phyloP scores from a whole-genome alignment of 23 tunicate genomes.

The Clavelina lepadiformis region DNA sequence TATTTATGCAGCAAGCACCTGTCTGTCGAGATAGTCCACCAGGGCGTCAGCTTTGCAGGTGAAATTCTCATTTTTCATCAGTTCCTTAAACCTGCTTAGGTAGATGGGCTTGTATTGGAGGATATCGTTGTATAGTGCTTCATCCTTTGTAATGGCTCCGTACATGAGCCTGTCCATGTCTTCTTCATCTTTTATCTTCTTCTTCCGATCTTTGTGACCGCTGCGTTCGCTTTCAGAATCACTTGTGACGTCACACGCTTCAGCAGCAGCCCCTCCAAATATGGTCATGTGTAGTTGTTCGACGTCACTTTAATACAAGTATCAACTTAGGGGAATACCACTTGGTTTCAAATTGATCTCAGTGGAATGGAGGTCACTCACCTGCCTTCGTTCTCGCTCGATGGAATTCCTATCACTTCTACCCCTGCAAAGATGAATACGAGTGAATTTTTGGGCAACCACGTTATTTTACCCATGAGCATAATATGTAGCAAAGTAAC shows the following conservation, averaged over 20 bases:
- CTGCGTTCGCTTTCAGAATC: too few species aligned
- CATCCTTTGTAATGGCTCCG: background rate
- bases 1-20: too few species aligned
- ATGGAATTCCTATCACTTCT: conserved; percentile 5
- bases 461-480: too few species aligned
- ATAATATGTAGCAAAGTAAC: too few species aligned
- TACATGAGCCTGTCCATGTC: conserved; percentile 1
- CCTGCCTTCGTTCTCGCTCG: conserved; percentile 14
- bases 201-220: too few species aligned
- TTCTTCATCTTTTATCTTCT: background rate
- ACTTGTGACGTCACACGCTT: conserved; percentile 14
- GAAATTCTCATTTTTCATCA: background rate
- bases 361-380: conserved; percentile 1
- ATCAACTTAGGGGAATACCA: background rate
- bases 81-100: conserved; percentile 4
- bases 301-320: conserved; percentile 8
- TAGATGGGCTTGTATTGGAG: conserved; percentile 11
- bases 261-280: background rate
- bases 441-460: too few species aligned
- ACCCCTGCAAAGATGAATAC: background rate
- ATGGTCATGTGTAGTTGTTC: conserved; percentile 12
- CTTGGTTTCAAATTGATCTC: background rate
- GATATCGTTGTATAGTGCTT: conserved; percentile 1
- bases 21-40: conserved; percentile 11
- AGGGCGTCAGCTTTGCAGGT: background rate